Evolutionary conservation across 2,113 vertebrate species (phyloP).

Genomic region (Gambusia holbrooki): DNA sequence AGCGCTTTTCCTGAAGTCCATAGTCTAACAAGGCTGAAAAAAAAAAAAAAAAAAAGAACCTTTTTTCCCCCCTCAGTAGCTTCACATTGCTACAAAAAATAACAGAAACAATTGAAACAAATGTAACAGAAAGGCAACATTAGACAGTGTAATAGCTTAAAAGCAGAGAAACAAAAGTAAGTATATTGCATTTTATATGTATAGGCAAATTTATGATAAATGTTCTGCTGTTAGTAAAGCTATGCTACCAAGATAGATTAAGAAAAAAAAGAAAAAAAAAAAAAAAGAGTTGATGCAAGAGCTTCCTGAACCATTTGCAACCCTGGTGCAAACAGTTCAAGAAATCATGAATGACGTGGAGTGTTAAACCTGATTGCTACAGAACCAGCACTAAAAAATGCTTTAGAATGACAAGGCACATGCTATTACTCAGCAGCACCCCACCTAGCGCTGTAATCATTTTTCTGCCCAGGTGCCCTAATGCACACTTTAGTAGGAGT

Average conservation of each 20-base stretch:
- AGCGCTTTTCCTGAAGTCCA: not conserved
- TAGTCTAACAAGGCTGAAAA: not conserved
- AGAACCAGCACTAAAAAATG: conserved; percentile 43
- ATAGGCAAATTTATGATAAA: conserved; percentile 57
- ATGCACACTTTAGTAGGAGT: conserved; percentile 43
- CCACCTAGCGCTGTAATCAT: conserved; percentile 34
- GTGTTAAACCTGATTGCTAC: conserved; percentile 36
- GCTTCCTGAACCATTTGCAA: conserved; percentile 42
- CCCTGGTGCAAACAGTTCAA: conserved; percentile 45
- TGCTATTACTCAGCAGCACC: conserved; percentile 68
- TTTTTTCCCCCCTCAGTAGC: conserved; percentile 51
- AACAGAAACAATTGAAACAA: conserved; percentile 57
- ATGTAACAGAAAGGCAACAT: conserved; percentile 49
- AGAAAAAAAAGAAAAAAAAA: conserved; percentile 47
- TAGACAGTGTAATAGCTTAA: conserved; percentile 9
- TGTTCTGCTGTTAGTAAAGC: conserved; percentile 69
- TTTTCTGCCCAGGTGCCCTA: conserved; percentile 42
- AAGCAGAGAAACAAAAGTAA: conserved; percentile 27
- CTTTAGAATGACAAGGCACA: conserved; percentile 70
- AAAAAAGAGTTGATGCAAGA: conserved; percentile 30
- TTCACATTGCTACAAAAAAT: conserved; percentile 54
- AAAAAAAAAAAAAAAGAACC: conserved; percentile 8
- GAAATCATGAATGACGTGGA: conserved; percentile 7
- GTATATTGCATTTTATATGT: conserved; percentile 47
- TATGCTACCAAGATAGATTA: conserved; percentile 66